Evolutionary conservation across 2,797 vertebrate genomes (phyloP), one percentile per base, ranked within the genome.

Genomic region (Protonibea diacanthus): DNA sequence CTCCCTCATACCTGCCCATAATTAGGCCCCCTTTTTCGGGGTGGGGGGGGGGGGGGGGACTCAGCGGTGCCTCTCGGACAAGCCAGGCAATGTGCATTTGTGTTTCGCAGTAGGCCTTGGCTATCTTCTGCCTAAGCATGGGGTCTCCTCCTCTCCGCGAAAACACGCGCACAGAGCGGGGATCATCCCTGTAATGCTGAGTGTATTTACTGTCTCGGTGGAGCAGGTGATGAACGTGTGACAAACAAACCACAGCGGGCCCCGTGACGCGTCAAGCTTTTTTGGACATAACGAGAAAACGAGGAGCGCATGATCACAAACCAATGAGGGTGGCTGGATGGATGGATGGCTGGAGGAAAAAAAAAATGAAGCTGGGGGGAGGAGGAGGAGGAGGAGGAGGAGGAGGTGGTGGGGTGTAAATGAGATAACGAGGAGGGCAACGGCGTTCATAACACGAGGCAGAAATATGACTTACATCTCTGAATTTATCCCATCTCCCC

Each of bases 401-500:
- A 21, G 18, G 12, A 5, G 21, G 17, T 1, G 56, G 23, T 6
- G 6, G 53, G 17, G 21, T 47, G 53, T 65, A 62, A 77, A 81
- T 67, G 67, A 76, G 76, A 83, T 71, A 75, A 86, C 56, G 64
- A 69, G 48, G 44, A 14, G 59, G 45, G 21, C 12, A n/a, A 2
- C 12, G 65, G 48, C 21, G 52, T 56, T 13, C 17, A 70, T 47
- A 70, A 74, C 3, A 48, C 3, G 49, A 52, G 13, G 25, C 42
- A 51, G n/a, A 55, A 40, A 78, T 17, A 27, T 65, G 17, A 98
- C 97, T 97, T 94, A 99, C 97, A 92, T 98, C 97, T 95, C 97
- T 95, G 92, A 99, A 99, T 97, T 96, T 96, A 91, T 99, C 98
- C 97, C 97, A 99, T 92, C 97, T 96, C 27, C 96, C 97, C 23